A percentile compares a stretch with the other conserved stretches of the same genome.
Evolutionary conservation across 2,797 vertebrate genomes (phyloP).

Genomic region (Saxicola maurus): DNA sequence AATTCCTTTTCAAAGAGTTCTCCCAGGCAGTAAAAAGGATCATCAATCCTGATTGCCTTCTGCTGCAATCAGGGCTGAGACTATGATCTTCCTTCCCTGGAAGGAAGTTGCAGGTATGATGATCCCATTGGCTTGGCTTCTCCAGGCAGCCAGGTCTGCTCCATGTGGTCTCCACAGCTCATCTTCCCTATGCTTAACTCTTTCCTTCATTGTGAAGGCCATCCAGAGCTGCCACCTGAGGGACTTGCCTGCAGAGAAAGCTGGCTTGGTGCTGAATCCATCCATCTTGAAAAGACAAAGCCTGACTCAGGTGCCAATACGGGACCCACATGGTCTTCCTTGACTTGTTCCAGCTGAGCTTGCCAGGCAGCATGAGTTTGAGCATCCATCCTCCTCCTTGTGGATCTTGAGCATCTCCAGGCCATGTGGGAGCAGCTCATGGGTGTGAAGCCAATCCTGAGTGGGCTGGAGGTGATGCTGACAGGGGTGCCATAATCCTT

Average conservation of each 20-base stretch:
- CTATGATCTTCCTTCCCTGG: not conserved
- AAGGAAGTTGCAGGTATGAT: not conserved
- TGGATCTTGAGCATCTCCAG: not conserved
- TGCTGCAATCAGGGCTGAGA: not conserved
- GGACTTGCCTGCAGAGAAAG: not conserved
- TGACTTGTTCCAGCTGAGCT: not conserved
- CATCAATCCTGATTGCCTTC: slow-evolving; percentile 29
- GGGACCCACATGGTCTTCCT: not conserved
- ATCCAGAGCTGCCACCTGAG: not conserved
- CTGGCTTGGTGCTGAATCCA: not conserved
- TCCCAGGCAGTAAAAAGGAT: slow-evolving; percentile 12
- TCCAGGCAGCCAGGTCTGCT: not conserved
- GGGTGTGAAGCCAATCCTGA: not conserved
- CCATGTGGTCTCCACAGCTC: not conserved
- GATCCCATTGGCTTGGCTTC: not conserved
- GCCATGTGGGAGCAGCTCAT: not conserved
- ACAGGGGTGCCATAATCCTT: not conserved
- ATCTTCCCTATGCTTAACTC: fast-evolving
- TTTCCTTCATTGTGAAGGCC: not conserved
- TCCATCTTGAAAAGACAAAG: slow-evolving; percentile 2
- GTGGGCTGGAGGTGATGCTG: not conserved
- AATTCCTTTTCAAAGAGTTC: slow-evolving; percentile 17
- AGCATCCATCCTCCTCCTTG: not conserved
- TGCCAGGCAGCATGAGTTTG: not conserved
- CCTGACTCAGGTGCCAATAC: not conserved